These are phyloP conservation scores for Misgurnus anguillicaudatus DNA, from an alignment of 2,113 vertebrate species.

Conservation along the genomic window DNA sequence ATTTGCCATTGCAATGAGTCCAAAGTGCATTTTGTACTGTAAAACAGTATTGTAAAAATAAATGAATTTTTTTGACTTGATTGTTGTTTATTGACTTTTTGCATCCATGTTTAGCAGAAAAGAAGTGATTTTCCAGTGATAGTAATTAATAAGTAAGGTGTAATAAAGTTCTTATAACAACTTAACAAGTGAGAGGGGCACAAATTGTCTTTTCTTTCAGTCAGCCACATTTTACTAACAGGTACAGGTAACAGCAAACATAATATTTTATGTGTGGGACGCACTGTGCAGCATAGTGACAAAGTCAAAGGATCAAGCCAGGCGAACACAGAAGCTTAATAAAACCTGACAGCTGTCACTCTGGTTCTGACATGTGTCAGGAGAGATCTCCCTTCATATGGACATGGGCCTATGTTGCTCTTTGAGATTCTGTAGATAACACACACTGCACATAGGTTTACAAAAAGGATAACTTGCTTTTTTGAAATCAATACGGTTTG, in stretches of 20 bases:
- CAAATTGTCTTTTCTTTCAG: not conserved
- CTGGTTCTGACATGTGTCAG: slow-evolving; percentile 59
- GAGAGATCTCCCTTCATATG: slow-evolving; percentile 55
- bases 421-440: slow-evolving; percentile 38
- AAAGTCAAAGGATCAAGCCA: slow-evolving; percentile 29
- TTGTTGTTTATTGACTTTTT: slow-evolving; percentile 3
- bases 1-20: not conserved
- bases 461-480: not conserved
- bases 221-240: not conserved
- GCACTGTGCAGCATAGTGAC: not conserved
- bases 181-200: not conserved
- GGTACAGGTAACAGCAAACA: not conserved
- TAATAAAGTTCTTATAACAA: slow-evolving; percentile 5
- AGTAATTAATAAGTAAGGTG: slow-evolving; percentile 5
- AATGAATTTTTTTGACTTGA: not conserved
- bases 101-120: slow-evolving; percentile 4
- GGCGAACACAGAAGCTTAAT: slow-evolving; percentile 59
- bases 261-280: not conserved
- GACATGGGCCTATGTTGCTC: slow-evolving; percentile 40
- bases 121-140: slow-evolving; percentile 1
- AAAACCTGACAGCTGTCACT: slow-evolving; percentile 71
- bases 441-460: slow-evolving; percentile 9
- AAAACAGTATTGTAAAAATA: not conserved
- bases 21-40: not conserved
- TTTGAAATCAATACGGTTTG: slow-evolving; percentile 2